Conservation (phyloP, 2,113 vertebrate genomes). For the Neoarius graeffei region DNA sequence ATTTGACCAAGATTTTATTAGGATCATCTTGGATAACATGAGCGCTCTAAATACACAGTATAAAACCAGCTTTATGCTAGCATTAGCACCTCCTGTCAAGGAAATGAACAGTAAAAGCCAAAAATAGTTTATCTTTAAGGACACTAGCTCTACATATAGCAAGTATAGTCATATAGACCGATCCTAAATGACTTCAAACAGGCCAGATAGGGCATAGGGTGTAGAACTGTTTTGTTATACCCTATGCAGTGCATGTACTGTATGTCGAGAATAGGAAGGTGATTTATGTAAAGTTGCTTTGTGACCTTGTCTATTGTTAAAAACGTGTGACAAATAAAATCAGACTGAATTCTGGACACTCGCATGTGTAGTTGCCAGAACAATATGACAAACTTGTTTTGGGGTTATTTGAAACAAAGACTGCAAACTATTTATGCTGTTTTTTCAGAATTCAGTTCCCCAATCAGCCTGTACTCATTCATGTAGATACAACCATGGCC, state of each 20-base stretch:
- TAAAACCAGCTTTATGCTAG: neutral
- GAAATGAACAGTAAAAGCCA: neutral
- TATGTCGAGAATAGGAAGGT: neutral
- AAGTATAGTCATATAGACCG: no score
- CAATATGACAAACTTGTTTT: neutral
- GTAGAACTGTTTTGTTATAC: neutral
- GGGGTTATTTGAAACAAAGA: neutral
- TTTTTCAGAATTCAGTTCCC: neutral
- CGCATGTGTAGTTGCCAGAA: neutral
- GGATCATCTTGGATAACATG: neutral
- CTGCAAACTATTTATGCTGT: neutral
- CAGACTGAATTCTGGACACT: neutral
- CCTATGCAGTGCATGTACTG: neutral
- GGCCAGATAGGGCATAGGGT: neutral
- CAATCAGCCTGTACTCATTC: neutral
- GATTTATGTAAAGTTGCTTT: neutral
- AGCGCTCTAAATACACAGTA: neutral
- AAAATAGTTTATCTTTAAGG: neutral
- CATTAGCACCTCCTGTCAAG: neutral
- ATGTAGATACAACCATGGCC: neutral
- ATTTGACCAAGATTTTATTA: neutral
- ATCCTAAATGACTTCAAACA: neutral
- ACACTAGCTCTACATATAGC: neutral
- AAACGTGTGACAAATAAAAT: neutral
- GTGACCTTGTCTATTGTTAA: neutral